Base-by-base conservation (phyloP, 2,888 invertebrate species). In the Himalopsyche kuldschensis region DNA sequence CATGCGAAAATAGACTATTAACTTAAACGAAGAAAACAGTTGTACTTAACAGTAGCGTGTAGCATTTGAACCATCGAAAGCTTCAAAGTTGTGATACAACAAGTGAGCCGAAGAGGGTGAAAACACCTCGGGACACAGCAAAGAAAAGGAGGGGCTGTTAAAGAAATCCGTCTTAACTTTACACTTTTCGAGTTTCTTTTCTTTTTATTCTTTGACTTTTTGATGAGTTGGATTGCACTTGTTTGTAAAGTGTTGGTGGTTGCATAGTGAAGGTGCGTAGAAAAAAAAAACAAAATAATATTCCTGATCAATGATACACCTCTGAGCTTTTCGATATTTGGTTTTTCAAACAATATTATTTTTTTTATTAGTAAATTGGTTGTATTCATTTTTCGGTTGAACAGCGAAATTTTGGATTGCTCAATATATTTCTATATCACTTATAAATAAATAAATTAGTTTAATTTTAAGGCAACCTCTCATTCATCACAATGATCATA, bases 201-300 rank as follows among this genome's bases (percentile, higher is more conserved):
- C 78, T 46, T 32, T 82, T 78, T 75, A n/a, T 76, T 76, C 63
- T 76, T 80, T 80, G 83, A 81, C 83, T 81, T 83, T 79, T 81
- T 83, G 85, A 85, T 83, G 83, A 85, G 83, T 85, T 85, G 83
- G 85, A 85, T 85, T 85, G 85, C 85, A 83, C 79, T 83, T 83
- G 85, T 83, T 85, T 76, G 41, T 27, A 55, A 85, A 85, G 79
- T 83, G 85, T 83, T 77, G 55, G 75, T 41, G 41, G 27, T 47
- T 82, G 82, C 83, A 55, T 55, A 20, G 55, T 10, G 15, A 55
- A 55, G 55, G 55, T 55, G 55, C 55, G 55, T 55, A 35, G n/a
- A n/a, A n/a, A 83, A 79, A 80, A 75, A 69, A 11, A 69, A 69
- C 3, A 11, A 69, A 27, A 69, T 4, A 24, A 20, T 69, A 24